These are phyloP conservation scores for Drosophila lutescens DNA, from an alignment of 2,888 invertebrate genomes.

Conservation along the genomic window DNA sequence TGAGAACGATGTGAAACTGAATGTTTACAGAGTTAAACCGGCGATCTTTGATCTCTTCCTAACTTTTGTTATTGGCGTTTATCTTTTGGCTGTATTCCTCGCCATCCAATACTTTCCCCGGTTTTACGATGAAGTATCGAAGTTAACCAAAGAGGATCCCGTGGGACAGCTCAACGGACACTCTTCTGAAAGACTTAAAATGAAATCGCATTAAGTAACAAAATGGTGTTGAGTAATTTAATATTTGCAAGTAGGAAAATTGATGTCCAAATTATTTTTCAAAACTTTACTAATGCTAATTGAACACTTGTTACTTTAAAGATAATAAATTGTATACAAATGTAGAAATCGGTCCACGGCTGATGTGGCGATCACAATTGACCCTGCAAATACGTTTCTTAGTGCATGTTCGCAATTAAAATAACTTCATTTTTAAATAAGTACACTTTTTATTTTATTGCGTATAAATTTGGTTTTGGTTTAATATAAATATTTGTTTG, in stretches of 20 bases:
- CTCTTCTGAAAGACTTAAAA: slow-evolving; percentile 37
- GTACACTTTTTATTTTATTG: slow-evolving; percentile 18
- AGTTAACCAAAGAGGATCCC: slow-evolving; percentile 25
- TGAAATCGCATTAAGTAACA: slow-evolving; percentile 26
- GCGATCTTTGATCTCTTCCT: slow-evolving; percentile 98
- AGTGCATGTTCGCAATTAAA: not conserved
- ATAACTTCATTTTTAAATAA: slow-evolving; percentile 4
- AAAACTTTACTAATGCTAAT: slow-evolving; percentile 22
- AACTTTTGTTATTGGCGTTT: slow-evolving; percentile 92
- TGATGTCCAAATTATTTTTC: slow-evolving; percentile 35
- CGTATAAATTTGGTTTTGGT: slow-evolving; percentile 15
- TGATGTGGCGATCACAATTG: not conserved
- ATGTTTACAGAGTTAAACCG: slow-evolving; percentile 98
- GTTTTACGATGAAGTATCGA: slow-evolving; percentile 87
- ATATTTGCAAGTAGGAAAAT: slow-evolving; percentile 29
- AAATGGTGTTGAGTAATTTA: slow-evolving; percentile 14
- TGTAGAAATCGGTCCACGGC: not conserved
- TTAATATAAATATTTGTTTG: slow-evolving; percentile 30
- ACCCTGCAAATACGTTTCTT: not conserved
- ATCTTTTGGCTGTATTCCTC: slow-evolving; percentile 93
- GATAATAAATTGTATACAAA: slow-evolving; percentile 28
- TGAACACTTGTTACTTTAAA: slow-evolving; percentile 37
- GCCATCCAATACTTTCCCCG: slow-evolving; percentile 89
- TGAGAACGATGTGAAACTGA: slow-evolving; percentile 90
- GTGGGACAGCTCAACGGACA: slow-evolving; percentile 31